Evolutionary conservation across 2,113 vertebrate species (phyloP).

Genomic region (Vulpes ferrilata): DNA sequence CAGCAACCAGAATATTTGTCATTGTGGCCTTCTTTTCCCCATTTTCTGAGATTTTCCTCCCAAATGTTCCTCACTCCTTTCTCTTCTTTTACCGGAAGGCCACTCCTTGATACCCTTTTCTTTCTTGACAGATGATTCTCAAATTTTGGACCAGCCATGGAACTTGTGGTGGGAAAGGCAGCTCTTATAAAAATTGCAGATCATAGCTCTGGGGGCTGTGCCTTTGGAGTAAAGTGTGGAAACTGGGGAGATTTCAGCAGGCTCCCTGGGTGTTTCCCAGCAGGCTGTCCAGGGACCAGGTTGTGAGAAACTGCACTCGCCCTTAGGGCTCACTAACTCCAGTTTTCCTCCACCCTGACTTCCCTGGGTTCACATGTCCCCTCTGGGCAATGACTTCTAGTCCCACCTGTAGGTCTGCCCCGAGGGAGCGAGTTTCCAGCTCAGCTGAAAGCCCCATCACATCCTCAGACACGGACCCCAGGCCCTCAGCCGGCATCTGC

Average conservation of each 20-base stretch:
- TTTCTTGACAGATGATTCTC: not conserved
- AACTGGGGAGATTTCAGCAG: rapidly evolving
- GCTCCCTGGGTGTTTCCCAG: not conserved
- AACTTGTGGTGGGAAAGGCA: not conserved
- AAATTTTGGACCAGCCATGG: not conserved
- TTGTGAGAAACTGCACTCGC: not conserved
- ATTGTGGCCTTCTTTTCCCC: rapidly evolving
- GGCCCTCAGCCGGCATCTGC: not conserved
- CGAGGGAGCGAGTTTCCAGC: no score
- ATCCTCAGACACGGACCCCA: not conserved
- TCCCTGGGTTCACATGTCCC: rapidly evolving
- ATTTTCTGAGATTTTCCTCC: not conserved
- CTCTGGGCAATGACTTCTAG: not conserved
- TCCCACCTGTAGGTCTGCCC: not conserved
- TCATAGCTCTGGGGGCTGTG: no score
- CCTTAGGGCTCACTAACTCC: no score
- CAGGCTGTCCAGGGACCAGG: not conserved
- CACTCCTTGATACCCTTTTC: not conserved
- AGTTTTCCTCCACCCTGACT: not conserved
- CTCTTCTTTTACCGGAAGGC: not conserved
- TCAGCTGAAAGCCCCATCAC: not conserved
- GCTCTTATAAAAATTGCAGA: not conserved
- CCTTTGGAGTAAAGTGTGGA: not conserved
- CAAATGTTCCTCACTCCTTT: not conserved
- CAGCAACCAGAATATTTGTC: not conserved